Evolutionary conservation across 2,113 vertebrate genomes (phyloP).

Genomic region (Pterophyllum scalare): DNA sequence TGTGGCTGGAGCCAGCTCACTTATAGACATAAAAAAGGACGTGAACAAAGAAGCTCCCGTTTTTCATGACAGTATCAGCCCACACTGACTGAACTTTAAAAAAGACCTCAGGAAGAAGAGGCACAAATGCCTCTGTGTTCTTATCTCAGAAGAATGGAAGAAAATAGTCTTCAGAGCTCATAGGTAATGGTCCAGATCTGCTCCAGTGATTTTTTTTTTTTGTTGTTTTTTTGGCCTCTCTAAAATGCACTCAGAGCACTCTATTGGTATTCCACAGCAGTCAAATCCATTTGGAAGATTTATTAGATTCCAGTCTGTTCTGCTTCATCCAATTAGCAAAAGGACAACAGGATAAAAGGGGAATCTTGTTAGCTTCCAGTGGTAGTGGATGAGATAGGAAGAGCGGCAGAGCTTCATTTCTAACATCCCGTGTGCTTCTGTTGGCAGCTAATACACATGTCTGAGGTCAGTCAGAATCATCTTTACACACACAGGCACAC

Average conservation of each 20-base stretch:
- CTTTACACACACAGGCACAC: constrained; percentile 93
- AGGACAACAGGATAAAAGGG: constrained; percentile 80
- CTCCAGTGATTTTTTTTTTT: constrained; percentile 54
- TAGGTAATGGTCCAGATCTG: constrained; percentile 52
- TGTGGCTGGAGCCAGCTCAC: constrained; percentile 48
- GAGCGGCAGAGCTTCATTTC: constrained; percentile 52
- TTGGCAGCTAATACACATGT: constrained; percentile 41
- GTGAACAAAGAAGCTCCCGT: constrained; percentile 61
- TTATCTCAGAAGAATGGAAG: constrained; percentile 40
- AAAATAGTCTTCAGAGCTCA: constrained; percentile 54
- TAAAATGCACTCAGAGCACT: constrained; percentile 49
- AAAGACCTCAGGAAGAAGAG: constrained; percentile 36
- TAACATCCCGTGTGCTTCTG: constrained; percentile 26
- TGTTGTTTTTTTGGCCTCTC: constrained; percentile 19
- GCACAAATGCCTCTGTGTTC: constrained; percentile 36
- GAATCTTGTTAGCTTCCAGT: constrained; percentile 71
- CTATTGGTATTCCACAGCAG: constrained; percentile 75
- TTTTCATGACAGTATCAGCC: constrained; percentile 58
- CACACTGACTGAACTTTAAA: constrained; percentile 48
- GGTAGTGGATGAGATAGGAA: constrained; percentile 50
- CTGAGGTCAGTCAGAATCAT: constrained; percentile 84
- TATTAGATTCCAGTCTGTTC: constrained; percentile 72
- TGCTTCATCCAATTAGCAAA: constrained; percentile 71
- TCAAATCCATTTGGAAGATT: constrained; percentile 79
- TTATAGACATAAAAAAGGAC: constrained; percentile 47